Conservation (phyloP, 2,888 invertebrate species). For the Lepidocyrtoides sp. region DNA sequence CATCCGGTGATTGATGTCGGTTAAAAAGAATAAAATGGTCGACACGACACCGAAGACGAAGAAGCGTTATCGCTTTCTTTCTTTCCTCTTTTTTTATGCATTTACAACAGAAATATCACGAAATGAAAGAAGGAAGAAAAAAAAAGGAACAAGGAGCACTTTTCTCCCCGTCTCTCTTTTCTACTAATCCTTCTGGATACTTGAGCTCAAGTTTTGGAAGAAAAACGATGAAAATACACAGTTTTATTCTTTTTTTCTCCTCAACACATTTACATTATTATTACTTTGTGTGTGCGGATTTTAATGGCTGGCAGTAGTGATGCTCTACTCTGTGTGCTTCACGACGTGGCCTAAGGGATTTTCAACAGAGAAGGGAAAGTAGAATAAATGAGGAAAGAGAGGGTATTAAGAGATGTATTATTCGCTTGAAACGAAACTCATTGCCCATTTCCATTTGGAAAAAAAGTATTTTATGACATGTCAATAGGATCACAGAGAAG, state of each 20-base stretch:
- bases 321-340: background rate
- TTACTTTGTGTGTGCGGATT: conserved; percentile 52
- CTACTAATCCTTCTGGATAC: conserved; percentile 57
- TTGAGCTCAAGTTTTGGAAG: conserved; percentile 1
- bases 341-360: conserved; percentile 50
- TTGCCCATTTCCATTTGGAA: conserved; percentile 50
- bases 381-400: conserved; percentile 21
- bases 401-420: conserved; percentile 60
- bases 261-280: conserved; percentile 53
- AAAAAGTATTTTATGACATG: conserved; percentile 73
- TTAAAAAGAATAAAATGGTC: conserved; percentile 70
- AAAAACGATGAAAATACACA: conserved; percentile 8
- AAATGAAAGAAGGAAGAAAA: background rate
- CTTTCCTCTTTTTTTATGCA: conserved; percentile 31
- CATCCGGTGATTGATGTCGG: conserved; percentile 78
- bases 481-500: conserved; percentile 51
- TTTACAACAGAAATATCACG: conserved; percentile 25
- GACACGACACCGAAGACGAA: conserved; percentile 46
- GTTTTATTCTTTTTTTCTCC: conserved; percentile 4
- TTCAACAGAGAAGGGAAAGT: conserved; percentile 32
- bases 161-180: conserved; percentile 5
- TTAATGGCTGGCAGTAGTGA: conserved; percentile 57
- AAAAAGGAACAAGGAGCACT: conserved; percentile 4
- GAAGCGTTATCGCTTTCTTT: conserved; percentile 69
- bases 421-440: background rate